Percentiles rank a stretch among this genome's conserved stretches.
phyloP scores from a whole-genome alignment of 2,797 vertebrate species.

The Urophycis tenuis region DNA sequence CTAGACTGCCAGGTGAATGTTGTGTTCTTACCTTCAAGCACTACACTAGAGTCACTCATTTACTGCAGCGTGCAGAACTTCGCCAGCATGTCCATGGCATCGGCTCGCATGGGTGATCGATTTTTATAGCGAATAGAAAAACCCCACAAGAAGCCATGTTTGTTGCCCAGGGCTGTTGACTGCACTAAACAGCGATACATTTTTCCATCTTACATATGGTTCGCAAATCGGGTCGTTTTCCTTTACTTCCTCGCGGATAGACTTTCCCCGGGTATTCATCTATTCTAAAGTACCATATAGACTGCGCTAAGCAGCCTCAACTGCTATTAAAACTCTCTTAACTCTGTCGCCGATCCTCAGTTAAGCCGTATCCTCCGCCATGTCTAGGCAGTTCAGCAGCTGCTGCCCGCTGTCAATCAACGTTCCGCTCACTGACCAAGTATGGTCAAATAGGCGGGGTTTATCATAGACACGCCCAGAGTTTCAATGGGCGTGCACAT shows the following conservation, averaged over 20 bases:
- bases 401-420: slow-evolving; percentile 80
- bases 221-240: slow-evolving; percentile 51
- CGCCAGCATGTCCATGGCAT: slow-evolving; percentile 65
- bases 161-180: slow-evolving; percentile 79
- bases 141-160: slow-evolving; percentile 80
- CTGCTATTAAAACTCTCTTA: slow-evolving; percentile 66
- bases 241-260: slow-evolving; percentile 29
- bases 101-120: slow-evolving; percentile 60
- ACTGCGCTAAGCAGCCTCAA: slow-evolving; percentile 42
- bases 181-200: slow-evolving; percentile 76
- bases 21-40: slow-evolving; percentile 52
- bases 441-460: slow-evolving; percentile 67
- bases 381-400: slow-evolving; percentile 79
- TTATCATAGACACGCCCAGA: slow-evolving; percentile 52
- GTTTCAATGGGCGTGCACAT: slow-evolving; percentile 64
- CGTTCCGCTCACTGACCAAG: slow-evolving; percentile 59
- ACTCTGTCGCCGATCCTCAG: slow-evolving; percentile 64
- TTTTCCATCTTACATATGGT: slow-evolving; percentile 66
- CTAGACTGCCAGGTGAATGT: slow-evolving; percentile 50
- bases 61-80: slow-evolving; percentile 67
- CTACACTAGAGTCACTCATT: slow-evolving; percentile 47
- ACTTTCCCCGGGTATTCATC: not conserved
- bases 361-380: slow-evolving; percentile 77
- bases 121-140: slow-evolving; percentile 67
- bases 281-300: slow-evolving; percentile 48